A percentile compares a stretch with the other conserved stretches of the same genome.
These are phyloP conservation scores for Crocallis elinguaria DNA, from an alignment of 2,888 invertebrate species.

Conservation along the genomic window DNA sequence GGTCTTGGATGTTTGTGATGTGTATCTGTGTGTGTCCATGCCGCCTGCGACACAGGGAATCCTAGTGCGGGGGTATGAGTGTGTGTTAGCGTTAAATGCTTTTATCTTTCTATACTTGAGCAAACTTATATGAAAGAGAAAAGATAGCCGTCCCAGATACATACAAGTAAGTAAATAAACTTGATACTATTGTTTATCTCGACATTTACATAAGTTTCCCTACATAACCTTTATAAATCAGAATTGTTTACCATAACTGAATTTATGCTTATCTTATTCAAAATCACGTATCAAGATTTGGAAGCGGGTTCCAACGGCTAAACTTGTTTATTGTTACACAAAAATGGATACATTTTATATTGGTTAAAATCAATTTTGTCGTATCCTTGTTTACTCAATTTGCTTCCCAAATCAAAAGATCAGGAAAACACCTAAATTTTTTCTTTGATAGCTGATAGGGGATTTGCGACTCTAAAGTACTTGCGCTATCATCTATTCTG, in stretches of 20 bases:
- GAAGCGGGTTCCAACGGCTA: slow-evolving; percentile 13
- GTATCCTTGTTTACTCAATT: slow-evolving; percentile 5
- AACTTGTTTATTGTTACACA: slow-evolving; percentile 13
- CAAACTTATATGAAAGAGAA: neutral
- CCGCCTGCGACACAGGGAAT: no score
- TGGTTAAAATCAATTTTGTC: slow-evolving; percentile 7
- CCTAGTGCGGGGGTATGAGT: no score
- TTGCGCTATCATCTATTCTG: no score
- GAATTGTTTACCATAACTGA: slow-evolving; percentile 26
- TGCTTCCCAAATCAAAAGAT: neutral
- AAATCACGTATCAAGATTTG: slow-evolving; percentile 19
- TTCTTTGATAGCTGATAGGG: neutral
- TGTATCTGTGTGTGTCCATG: no score
- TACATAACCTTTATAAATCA: slow-evolving; percentile 27
- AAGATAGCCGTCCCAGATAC: neutral
- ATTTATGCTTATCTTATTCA: slow-evolving; percentile 27
- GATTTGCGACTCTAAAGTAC: neutral
- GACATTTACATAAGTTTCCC: slow-evolving; percentile 17
- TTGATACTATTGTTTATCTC: slow-evolving; percentile 14
- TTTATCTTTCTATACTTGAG: neutral
- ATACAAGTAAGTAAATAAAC: neutral
- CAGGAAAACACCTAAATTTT: neutral
- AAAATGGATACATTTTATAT: slow-evolving; percentile 7
- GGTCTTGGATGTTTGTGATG: no score
- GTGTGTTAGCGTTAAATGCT: no score